These are phyloP conservation scores for Leptobrachium leishanense DNA, from an alignment of 2,113 vertebrate genomes.

Conservation along the genomic window DNA sequence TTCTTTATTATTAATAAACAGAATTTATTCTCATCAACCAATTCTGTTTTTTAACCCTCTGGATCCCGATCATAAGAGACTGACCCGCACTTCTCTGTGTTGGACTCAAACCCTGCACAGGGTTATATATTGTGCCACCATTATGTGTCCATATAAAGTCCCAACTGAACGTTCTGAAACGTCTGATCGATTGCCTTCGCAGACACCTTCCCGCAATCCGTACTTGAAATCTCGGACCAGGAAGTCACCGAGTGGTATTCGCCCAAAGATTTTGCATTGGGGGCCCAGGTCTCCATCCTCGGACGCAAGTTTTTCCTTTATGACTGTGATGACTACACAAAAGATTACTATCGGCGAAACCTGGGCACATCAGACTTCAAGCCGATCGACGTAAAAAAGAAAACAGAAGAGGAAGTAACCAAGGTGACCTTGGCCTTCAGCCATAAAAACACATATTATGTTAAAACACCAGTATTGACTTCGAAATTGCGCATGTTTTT, in stretches of 20 bases:
- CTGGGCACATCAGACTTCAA: conserved; percentile 75
- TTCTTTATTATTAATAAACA: no score
- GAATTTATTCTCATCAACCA: no score
- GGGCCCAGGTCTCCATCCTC: conserved; percentile 74
- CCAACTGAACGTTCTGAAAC: not conserved
- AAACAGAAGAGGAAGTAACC: conserved; percentile 54
- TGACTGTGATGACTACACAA: conserved; percentile 86
- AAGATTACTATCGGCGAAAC: conserved; percentile 75
- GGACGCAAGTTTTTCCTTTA: conserved; percentile 85
- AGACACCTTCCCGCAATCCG: conserved; percentile 84
- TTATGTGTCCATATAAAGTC: not conserved
- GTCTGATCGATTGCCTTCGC: not conserved
- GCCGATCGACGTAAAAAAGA: conserved; percentile 62
- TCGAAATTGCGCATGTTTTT: no score
- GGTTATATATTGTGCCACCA: not conserved
- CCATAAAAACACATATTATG: no score
- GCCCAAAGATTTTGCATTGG: conserved; percentile 84
- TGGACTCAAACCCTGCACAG: no score
- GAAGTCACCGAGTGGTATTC: conserved; percentile 88
- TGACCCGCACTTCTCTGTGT: no score
- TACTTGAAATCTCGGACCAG: conserved; percentile 80
- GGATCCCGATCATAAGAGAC: no score
- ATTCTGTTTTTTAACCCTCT: no score
- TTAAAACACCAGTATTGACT: no score
- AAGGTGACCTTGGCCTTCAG: conserved; percentile 54